Conservation (phyloP, 2,113 vertebrate species). For the Saguinus midas region DNA sequence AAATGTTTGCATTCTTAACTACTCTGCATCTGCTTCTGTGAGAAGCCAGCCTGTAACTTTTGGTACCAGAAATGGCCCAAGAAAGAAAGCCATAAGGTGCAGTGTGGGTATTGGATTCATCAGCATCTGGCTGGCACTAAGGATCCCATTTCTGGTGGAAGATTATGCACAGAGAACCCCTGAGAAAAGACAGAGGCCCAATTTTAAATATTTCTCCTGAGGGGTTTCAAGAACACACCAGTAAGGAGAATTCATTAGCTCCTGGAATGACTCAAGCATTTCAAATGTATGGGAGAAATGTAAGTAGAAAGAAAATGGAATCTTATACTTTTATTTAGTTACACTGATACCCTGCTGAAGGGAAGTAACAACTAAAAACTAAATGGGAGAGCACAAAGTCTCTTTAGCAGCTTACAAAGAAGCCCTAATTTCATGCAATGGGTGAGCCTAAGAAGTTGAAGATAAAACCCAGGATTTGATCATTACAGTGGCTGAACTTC, state of each 20-base stretch:
- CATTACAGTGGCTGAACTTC: slow-evolving; percentile 1
- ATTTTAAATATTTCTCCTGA: background rate
- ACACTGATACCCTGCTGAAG: background rate
- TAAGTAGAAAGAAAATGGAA: slow-evolving; percentile 35
- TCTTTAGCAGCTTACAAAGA: background rate
- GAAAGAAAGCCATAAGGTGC: background rate
- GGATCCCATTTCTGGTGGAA: background rate
- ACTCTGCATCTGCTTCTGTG: background rate
- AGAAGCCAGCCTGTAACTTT: background rate
- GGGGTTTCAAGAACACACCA: background rate
- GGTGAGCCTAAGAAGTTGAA: background rate
- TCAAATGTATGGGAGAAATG: background rate
- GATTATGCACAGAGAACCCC: background rate
- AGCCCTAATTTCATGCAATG: background rate
- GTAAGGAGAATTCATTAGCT: background rate
- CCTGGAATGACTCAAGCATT: background rate
- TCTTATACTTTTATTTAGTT: background rate
- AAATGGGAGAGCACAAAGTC: background rate
- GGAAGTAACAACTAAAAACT: slow-evolving; percentile 7
- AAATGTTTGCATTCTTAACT: background rate
- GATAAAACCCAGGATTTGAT: background rate
- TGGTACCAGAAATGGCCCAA: background rate
- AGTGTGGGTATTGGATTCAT: background rate
- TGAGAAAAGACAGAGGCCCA: background rate
- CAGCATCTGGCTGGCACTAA: background rate